Base-by-base conservation (phyloP, 2,113 vertebrate species). In the Grus americana region DNA sequence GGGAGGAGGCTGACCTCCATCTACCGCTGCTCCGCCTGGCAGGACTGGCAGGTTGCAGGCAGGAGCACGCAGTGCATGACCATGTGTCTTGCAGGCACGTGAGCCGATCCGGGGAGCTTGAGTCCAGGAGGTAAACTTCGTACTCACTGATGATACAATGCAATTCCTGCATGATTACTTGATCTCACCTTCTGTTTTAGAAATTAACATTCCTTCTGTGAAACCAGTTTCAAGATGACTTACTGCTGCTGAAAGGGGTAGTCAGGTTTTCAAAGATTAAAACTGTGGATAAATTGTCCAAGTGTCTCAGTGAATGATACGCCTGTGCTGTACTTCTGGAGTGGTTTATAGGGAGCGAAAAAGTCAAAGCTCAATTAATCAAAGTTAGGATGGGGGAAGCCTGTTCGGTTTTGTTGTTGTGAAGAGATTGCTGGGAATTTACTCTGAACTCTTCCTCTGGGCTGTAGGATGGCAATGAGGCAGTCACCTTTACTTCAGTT, bases 61-160 rank as follows among this genome's bases (percentile, higher is more conserved):
- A 67, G 76, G 38, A 34, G 32, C 57, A 49, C 1, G 2, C 36
- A n/a, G 13, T 2, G 15, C 30, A 34, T 50, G 30, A 70, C 24
- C 0, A 0, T 11, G 10, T 15, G 34, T 38, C 68, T n/a, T 63
- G 52, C 59, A 63, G 42, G 46, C 52, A 44, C 0, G 0, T 22
- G 27, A 2, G 4, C 34, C 6, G 6, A 23, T 30, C 26, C 0
- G 0, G 30, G 15, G 29, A 68, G 20, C 36, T 72, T 29, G n/a
- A 58, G 32, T 4, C 2, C 1, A 78, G 55, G 12, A 79, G 18
- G 14, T 3, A 58, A 71, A 38, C n/a, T 67, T 71, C 1, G 1
- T n/a, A 27, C 38, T 67, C 32, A 3, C 30, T 49, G 38, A 32
- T 24, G 24, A 47, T 55, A 26, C 32, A 54, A 4, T 36, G 34